These are phyloP conservation scores for Macropus fuliginosus DNA, from an alignment of 2,797 vertebrate genomes.

Conservation along the genomic window DNA sequence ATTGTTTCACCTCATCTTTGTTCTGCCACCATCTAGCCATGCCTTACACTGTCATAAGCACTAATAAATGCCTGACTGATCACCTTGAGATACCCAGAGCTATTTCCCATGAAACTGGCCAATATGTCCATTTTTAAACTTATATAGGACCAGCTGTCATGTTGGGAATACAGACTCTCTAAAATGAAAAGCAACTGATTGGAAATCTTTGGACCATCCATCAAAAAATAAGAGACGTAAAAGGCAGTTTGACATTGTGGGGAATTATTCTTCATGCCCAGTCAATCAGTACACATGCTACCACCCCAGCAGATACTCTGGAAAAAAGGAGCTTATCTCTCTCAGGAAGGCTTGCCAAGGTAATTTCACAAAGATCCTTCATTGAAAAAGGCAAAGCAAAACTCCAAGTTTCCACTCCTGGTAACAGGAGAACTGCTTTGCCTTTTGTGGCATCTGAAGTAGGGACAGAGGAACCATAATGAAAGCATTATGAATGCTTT, in stretches of 20 bases:
- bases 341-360: not conserved
- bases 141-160: not conserved
- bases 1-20: not conserved
- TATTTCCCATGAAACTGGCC: not conserved
- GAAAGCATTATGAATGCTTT: constrained; percentile 14
- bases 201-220: constrained; percentile 31
- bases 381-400: not conserved
- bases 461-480: constrained; percentile 26
- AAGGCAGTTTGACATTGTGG: not conserved
- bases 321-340: constrained; percentile 8
- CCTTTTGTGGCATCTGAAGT: not conserved
- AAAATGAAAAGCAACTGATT: constrained; percentile 11
- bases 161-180: not conserved
- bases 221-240: not conserved
- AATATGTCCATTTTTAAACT: not conserved
- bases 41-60: not conserved
- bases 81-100: constrained; percentile 4
- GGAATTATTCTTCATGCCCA: not conserved
- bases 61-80: not conserved
- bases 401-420: constrained; percentile 41
- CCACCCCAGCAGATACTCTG: not conserved
- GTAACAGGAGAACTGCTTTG: constrained; percentile 9
- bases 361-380: constrained; percentile 19
- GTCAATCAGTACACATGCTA: constrained; percentile 1
- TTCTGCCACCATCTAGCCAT: not conserved